Evolutionary conservation across 2,888 invertebrate genomes (phyloP).

Genomic region (Zaprionus obscuricornis): DNA sequence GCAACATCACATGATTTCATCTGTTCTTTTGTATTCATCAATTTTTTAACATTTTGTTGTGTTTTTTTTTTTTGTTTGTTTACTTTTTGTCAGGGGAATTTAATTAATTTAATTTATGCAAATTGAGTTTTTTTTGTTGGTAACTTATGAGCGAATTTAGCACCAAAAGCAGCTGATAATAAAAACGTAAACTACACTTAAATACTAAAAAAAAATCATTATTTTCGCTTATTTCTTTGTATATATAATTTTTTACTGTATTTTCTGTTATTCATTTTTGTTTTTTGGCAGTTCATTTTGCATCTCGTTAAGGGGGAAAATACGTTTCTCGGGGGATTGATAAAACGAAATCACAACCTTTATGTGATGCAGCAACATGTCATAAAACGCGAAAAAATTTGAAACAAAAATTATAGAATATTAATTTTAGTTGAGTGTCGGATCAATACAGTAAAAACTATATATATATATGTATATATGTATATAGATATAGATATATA

Average conservation of each 20-base stretch:
- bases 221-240: no score
- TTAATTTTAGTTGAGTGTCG: slow-evolving; percentile 31
- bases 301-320: slow-evolving; percentile 27
- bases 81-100: slow-evolving; percentile 13
- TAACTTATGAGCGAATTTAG: slow-evolving; percentile 63
- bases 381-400: no score
- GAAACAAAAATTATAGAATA: no score
- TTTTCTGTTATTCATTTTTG: slow-evolving; percentile 13
- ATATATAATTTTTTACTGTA: not conserved
- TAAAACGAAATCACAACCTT: no score
- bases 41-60: not conserved
- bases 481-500: slow-evolving; percentile 29
- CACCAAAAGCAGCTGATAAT: slow-evolving; percentile 72
- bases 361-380: slow-evolving; percentile 33
- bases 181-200: slow-evolving; percentile 74
- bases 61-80: slow-evolving; percentile 9
- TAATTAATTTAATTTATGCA: slow-evolving; percentile 36
- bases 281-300: slow-evolving; percentile 48
- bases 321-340: slow-evolving; percentile 32
- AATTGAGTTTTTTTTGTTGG: slow-evolving; percentile 40
- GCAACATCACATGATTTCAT: slow-evolving; percentile 75
- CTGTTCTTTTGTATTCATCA: slow-evolving; percentile 31
- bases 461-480: not conserved
- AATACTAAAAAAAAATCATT: slow-evolving; percentile 63
- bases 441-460: slow-evolving; percentile 10